Evolutionary conservation across 2,888 invertebrate species (phyloP).

Genomic region (Seladonia tumulorum): DNA sequence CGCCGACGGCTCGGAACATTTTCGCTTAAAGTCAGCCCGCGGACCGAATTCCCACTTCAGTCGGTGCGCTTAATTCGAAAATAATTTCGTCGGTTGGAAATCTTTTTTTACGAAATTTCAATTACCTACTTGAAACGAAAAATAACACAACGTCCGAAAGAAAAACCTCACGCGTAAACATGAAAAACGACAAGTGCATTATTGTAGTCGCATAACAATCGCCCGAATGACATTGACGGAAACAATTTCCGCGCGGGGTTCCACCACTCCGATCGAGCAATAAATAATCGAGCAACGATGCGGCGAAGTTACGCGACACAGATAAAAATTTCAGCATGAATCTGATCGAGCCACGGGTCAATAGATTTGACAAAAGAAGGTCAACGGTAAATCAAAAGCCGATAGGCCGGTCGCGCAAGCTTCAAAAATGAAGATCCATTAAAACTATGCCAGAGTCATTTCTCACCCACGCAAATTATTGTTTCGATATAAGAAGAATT

Average conservation of each 20-base stretch:
- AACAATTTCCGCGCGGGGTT: background rate
- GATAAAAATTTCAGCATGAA: background rate
- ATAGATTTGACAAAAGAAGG: slow-evolving; percentile 3
- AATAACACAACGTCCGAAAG: too few relatives aligned
- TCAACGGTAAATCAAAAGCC: slow-evolving; percentile 2
- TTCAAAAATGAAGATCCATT: background rate
- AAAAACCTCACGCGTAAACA: background rate
- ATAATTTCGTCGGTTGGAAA: background rate
- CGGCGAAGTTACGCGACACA: background rate
- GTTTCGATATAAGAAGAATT: too few relatives aligned
- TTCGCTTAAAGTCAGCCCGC: background rate
- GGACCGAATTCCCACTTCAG: background rate
- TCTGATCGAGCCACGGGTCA: slow-evolving; percentile 1
- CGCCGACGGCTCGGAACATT: background rate
- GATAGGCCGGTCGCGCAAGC: background rate
- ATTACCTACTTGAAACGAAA: background rate
- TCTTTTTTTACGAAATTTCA: too few relatives aligned
- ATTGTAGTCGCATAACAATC: background rate
- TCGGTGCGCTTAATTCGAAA: background rate
- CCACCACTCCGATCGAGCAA: background rate
- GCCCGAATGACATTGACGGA: background rate
- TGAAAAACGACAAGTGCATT: background rate
- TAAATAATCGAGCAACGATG: background rate
- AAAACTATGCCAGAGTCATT: background rate
- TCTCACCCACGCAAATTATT: too few relatives aligned